Evolutionary conservation across 1,140 invertebrate species (phyloP), one percentile per base, ranked within the genome.

Genomic region (Drosophila parabipectinata): DNA sequence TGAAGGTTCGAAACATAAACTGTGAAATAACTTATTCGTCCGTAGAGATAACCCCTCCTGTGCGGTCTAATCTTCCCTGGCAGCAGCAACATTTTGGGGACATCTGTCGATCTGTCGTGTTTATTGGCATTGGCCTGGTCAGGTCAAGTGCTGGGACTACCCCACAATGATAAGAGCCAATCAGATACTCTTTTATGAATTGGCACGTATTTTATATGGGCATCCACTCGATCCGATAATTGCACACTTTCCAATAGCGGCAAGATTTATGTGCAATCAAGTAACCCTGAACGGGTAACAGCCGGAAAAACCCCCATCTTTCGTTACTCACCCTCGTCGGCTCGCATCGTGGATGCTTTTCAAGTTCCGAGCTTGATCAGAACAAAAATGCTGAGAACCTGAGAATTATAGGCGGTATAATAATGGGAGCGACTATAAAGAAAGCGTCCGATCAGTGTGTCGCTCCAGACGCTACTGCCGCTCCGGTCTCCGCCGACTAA

Each of bases 401-500:
- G 18, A 18, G 14, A 18, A 51, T 21, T 9, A 18, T 34, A 24
- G 12, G 3, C 39, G 9, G 39, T n/a, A 10, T 12, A 28, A 28
- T 37, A 41, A 14, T 10, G 10, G 64, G 44, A 48, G 26, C 21
- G 26, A 53, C 34, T 37, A 48, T 26, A 59, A 41, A 21, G 39
- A 51, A 37, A n/a, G 52, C 77, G 71, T 66, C 67, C 83, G 71
- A 62, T 82, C 78, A 45, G 45, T 50, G 45, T 48, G 82, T 47
- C 71, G 66, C 50, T 88, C 79, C 52, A 68, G 71, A 87, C 78
- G 59, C 64, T 61, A 87, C 62, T 79, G 69, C 37, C 56, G 55
- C 52, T 67, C 58, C 53, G 72, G 77, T 83, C 69, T 59, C 39
- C 44, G 58, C n/a, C 47, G 18, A 15, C 28, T 47, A 30, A 18